phyloP scores from a whole-genome alignment of 2,797 vertebrate genomes.

The Lagodon rhomboides region DNA sequence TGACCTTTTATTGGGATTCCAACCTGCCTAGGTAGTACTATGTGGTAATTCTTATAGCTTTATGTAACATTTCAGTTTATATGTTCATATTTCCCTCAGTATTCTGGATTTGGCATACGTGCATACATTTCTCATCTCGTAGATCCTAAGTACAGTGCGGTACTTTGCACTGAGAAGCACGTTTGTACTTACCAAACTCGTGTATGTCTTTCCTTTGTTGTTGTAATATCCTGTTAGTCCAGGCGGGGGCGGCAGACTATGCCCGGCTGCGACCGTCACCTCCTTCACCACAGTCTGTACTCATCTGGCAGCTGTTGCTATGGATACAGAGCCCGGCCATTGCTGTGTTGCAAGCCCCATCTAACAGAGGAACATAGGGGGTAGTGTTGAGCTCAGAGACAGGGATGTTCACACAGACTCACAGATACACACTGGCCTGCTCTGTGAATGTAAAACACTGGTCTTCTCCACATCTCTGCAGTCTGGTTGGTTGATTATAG shows the following conservation, averaged over 20 bases:
- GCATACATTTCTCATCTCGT: not conserved
- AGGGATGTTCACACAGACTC: constrained; percentile 21
- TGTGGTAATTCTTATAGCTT: too few relatives aligned
- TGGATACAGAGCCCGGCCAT: constrained; percentile 79
- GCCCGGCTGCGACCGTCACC: constrained; percentile 39
- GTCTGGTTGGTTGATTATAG: constrained; percentile 2
- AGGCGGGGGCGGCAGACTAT: constrained; percentile 81
- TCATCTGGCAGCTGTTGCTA: constrained; percentile 83
- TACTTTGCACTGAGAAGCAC: not conserved
- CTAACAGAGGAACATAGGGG: constrained; percentile 72
- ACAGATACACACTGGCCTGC: constrained; percentile 31
- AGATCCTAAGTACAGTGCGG: not conserved
- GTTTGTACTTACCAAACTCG: not conserved
- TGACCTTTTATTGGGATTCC: not conserved
- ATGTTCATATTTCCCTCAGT: not conserved
- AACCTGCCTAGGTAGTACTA: not conserved
- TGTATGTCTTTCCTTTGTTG: constrained; percentile 53
- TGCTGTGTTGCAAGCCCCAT: constrained; percentile 74
- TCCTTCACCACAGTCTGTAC: constrained; percentile 45
- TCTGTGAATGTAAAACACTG: constrained; percentile 25
- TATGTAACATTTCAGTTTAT: not conserved
- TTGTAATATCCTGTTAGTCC: constrained; percentile 71
- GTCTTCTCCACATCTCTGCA: constrained; percentile 23
- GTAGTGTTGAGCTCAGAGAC: constrained; percentile 80
- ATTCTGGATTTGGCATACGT: not conserved